These are phyloP conservation scores for Falco rusticolus DNA, from an alignment of 2,797 vertebrate species.

Conservation along the genomic window DNA sequence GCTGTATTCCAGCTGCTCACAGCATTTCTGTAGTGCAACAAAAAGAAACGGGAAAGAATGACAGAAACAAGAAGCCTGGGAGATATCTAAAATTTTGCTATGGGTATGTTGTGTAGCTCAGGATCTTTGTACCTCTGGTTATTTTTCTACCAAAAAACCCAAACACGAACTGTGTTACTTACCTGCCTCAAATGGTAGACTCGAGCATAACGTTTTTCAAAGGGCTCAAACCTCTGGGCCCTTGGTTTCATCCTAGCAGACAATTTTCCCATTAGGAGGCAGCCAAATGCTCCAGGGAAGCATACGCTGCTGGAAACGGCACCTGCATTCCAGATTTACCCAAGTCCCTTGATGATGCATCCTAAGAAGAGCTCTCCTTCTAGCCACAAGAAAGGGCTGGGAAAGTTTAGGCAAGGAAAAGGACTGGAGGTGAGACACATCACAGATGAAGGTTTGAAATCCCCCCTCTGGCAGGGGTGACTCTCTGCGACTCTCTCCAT, in stretches of 20 bases:
- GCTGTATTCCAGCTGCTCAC: not conserved
- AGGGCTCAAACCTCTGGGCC: constrained; percentile 15
- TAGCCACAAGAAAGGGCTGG: constrained; percentile 62
- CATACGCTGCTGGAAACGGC: not conserved
- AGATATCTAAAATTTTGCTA: not conserved
- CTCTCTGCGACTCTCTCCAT: not conserved
- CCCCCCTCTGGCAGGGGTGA: constrained; percentile 48
- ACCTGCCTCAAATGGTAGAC: not conserved
- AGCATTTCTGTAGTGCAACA: not conserved
- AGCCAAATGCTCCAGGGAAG: constrained; percentile 64
- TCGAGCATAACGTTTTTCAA: not conserved
- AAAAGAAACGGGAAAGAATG: not conserved
- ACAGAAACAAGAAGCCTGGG: not conserved
- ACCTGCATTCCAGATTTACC: constrained; percentile 48
- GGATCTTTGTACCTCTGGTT: not conserved
- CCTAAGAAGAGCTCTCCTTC: constrained; percentile 23
- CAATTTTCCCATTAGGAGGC: constrained; percentile 50
- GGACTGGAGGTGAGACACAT: constrained; percentile 59
- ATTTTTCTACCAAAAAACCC: not conserved
- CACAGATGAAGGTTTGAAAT: constrained; percentile 41
- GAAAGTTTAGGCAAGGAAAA: constrained; percentile 45
- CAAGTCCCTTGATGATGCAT: constrained; percentile 55
- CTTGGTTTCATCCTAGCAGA: constrained; percentile 24
- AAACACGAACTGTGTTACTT: not conserved
- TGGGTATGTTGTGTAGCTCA: not conserved